These are phyloP conservation scores for Lasioglossum marginatum DNA, from an alignment of 2,888 invertebrate species.

Conservation along the genomic window DNA sequence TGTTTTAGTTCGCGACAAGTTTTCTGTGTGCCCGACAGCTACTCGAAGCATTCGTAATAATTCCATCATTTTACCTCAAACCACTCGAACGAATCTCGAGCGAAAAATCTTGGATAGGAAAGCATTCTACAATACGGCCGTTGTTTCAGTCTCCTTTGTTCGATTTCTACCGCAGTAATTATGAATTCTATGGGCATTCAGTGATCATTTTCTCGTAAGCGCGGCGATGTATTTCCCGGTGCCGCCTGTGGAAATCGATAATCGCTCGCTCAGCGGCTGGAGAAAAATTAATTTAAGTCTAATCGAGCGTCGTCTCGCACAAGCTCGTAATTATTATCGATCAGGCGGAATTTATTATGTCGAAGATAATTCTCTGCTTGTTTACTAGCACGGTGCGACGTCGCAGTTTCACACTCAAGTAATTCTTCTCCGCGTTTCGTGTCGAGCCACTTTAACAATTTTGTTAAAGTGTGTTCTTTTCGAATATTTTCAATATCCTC, in stretches of 20 bases:
- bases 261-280: slow-evolving; percentile 14
- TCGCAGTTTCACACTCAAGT: background rate
- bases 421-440: too few species aligned
- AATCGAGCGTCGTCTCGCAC: slow-evolving; percentile 1
- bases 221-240: slow-evolving; percentile 1
- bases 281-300: slow-evolving; percentile 15
- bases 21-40: background rate
- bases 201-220: slow-evolving; percentile 24
- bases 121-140: slow-evolving; percentile 24
- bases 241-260: slow-evolving; percentile 25
- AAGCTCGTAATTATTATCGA: slow-evolving; percentile 6
- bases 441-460: too few species aligned
- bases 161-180: slow-evolving; percentile 45
- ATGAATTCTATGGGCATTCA: slow-evolving; percentile 19
- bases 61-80: background rate
- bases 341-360: background rate
- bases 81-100: background rate
- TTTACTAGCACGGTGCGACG: background rate
- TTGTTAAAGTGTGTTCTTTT: too few species aligned
- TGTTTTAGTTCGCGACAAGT: background rate
- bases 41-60: background rate
- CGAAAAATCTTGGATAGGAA: slow-evolving; percentile 9
- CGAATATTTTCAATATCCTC: background rate
- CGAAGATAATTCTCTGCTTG: background rate
- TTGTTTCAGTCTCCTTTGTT: slow-evolving; percentile 25